phyloP scores from a whole-genome alignment of 2,797 vertebrate species.

The Cirrhinus mrigala region DNA sequence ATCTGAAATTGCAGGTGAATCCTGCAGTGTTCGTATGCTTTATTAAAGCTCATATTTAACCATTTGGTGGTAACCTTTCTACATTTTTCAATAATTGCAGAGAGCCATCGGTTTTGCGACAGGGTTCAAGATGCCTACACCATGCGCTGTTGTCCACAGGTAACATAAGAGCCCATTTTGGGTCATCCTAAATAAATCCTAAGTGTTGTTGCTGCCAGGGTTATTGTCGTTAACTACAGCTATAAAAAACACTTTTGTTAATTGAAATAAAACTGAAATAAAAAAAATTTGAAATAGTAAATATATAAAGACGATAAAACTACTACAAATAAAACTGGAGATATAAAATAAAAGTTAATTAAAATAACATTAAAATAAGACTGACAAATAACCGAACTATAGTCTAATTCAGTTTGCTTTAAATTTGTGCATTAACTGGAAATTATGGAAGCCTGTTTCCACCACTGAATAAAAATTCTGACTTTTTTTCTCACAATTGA shows the following conservation, averaged over 20 bases:
- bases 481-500: too few species aligned
- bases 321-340: not conserved
- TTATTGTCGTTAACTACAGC: not conserved
- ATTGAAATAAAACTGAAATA: not conserved
- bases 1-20: constrained; percentile 94
- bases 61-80: not conserved
- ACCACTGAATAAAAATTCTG: too few species aligned
- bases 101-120: constrained; percentile 97
- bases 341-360: not conserved
- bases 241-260: not conserved
- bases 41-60: not conserved
- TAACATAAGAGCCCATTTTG: constrained; percentile 60
- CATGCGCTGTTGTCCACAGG: constrained; percentile 98
- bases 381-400: not conserved
- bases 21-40: not conserved
- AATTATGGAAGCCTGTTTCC: too few species aligned
- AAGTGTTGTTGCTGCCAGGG: not conserved
- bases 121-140: constrained; percentile 97
- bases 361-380: not conserved
- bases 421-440: not conserved
- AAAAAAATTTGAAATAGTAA: not conserved
- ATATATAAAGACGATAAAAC: not conserved
- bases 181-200: not conserved
- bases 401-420: not conserved
- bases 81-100: constrained; percentile 73